Base-by-base conservation (phyloP, 2,888 invertebrate genomes). In the Caenorhabditis doughertyi region DNA sequence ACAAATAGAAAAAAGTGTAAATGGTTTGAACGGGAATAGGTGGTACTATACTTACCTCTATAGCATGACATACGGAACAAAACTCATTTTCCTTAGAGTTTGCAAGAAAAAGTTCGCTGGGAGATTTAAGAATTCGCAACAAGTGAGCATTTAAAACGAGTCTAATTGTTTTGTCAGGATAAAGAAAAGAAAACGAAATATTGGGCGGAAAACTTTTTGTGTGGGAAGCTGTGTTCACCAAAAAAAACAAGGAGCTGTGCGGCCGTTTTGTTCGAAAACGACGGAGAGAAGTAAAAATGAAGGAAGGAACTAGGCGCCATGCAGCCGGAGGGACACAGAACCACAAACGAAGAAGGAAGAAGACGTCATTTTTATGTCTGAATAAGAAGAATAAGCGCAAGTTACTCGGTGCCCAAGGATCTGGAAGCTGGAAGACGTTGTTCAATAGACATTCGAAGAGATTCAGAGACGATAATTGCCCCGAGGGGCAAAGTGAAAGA, bases 221-320 rank as follows among this genome's bases (percentile, higher is more conserved):
- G n/a, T 51, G 51, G 47, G 23, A 18, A 29, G 44, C 27, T 16
- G 23, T 23, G 32, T 49, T 51, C 42, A 55, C 23, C 18, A 64
- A 21, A 58, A 55, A 68, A 58, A 55, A 68, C 64, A 65, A 68
- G 58, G 67, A 35, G 67, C 49, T 13, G 56, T 23, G 35, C 35
- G 25, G 27, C 21, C 27, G 58, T 62, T 64, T 42, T 44, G 65
- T 55, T 53, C 44, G 56, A 51, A 51, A 68, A 71, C 44, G 25
- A 60, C 27, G 47, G 16, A n/a, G 58, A 47, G 35, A 29, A 60
- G 29, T 18, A 32, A 29, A 32, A n/a, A n/a, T n/a, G 44, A 55
- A 74, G 65, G 65, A 74, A 74, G 74, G 74, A 74, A 74, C 65
- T 67, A 67, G 73, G 73, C 74, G 47, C 55, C 35, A 44, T 70